Percentiles rank a stretch among this genome's conserved stretches.
These are phyloP conservation scores for Cricetomys ansorgei DNA, from an alignment of 2,113 vertebrate species.

Conservation along the genomic window DNA sequence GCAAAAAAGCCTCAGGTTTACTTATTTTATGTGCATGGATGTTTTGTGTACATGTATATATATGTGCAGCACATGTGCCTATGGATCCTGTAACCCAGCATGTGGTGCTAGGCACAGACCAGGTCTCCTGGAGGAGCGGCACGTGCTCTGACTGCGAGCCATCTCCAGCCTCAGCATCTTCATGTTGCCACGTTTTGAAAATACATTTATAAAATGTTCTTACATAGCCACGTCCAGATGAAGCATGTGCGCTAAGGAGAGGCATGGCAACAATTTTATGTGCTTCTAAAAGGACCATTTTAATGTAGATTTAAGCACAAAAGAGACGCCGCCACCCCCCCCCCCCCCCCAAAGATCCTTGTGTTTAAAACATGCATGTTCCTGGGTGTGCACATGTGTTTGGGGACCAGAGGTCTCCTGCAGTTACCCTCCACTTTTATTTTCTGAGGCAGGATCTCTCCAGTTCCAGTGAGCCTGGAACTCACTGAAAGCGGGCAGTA, in stretches of 20 bases:
- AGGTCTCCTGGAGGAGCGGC: neutral
- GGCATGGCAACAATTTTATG: neutral
- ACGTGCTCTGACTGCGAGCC: no score
- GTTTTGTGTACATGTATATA: neutral
- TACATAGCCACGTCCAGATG: neutral
- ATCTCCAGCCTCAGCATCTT: neutral
- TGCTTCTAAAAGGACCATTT: neutral
- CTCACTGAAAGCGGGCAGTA: no score
- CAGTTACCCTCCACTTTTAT: neutral
- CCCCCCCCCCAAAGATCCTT: no score
- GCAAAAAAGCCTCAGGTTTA: neutral
- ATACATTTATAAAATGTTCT: neutral
- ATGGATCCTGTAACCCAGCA: neutral
- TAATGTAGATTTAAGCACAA: neutral
- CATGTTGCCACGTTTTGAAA: conserved; percentile 32
- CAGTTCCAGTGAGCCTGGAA: neutral
- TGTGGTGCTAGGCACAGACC: neutral
- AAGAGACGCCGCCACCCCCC: no score
- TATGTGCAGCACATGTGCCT: neutral
- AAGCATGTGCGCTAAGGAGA: neutral
- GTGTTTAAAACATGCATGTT: neutral
- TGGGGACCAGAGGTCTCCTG: neutral
- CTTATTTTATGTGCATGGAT: neutral
- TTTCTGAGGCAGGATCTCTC: neutral
- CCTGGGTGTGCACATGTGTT: neutral